phyloP scores from a whole-genome alignment of 2,888 invertebrate species.

The Leptinotarsa tumamoca region DNA sequence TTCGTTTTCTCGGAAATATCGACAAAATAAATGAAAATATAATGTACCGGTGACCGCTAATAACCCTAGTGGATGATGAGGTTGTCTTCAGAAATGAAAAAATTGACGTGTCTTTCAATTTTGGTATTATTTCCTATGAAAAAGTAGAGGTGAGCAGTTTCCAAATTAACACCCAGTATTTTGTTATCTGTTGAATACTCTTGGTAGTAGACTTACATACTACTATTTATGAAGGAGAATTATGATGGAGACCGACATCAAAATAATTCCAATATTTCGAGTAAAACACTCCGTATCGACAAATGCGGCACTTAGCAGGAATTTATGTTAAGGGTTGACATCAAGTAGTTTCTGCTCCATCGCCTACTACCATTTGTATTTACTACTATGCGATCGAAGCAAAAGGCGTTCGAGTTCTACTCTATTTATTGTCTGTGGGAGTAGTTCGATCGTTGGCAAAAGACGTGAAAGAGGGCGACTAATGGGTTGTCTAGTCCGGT shows the following conservation, averaged over 20 bases:
- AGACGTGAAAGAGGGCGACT: slow-evolving; percentile 8
- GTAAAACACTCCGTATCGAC: slow-evolving; percentile 24
- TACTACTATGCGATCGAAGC: slow-evolving; percentile 36
- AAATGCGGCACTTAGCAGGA: slow-evolving; percentile 40
- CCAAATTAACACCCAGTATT: too few species aligned
- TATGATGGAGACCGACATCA: neutral
- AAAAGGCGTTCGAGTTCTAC: slow-evolving; percentile 18
- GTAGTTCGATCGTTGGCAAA: slow-evolving; percentile 8
- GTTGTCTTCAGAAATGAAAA: too few species aligned
- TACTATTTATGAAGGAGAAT: too few species aligned
- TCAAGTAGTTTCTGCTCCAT: slow-evolving; percentile 42
- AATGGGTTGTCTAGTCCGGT: neutral
- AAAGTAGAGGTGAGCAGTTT: too few species aligned
- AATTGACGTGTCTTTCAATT: too few species aligned
- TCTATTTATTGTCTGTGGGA: slow-evolving; percentile 22
- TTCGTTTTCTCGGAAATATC: too few species aligned
- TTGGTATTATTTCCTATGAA: too few species aligned
- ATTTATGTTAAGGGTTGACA: slow-evolving; percentile 43
- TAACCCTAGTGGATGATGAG: too few species aligned
- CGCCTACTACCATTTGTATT: slow-evolving; percentile 43
- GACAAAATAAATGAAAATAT: too few species aligned
- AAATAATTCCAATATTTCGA: neutral
- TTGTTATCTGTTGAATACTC: too few species aligned
- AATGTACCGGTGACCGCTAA: too few species aligned
- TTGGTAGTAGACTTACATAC: too few species aligned